Evolutionary conservation across 2,113 vertebrate species (phyloP), one percentile per base, ranked within the genome.

Genomic region (Phrynosoma platyrhinos): DNA sequence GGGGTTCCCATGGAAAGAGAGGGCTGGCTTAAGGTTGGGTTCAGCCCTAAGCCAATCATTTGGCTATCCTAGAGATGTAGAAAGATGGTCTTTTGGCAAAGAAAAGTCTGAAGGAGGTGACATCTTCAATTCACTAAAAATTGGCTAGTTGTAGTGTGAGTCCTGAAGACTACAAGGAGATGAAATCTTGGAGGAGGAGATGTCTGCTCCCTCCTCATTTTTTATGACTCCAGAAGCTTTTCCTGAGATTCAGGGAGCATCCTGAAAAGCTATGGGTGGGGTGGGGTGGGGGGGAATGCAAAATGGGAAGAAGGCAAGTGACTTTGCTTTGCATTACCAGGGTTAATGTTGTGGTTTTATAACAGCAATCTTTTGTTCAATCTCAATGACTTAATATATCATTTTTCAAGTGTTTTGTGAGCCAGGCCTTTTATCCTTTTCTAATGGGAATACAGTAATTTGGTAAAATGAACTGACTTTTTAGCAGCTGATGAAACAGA

Each of bases 391-490:
- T 36, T 47, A 78, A 9, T 25, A 27, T 30, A 10, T 71, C 25
- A 16, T 32, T 10, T 47, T 83, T 53, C 21, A 83, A 4, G 7
- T 7, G 27, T 47, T 66, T 30, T n/a, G 27, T 86, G n/a, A 74
- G 16, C 36, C 30, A 55, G 52, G 8, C 21, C 4, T 32, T 23
- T 75, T 82, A 32, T 81, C 75, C 53, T 92, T 94, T 95, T 94
- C 91, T 94, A 91, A 89, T 92, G 86, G 91, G 92, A 88, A 88
- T 93, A 92, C 30, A 64, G 87, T 94, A 90, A 93, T 82, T 88
- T 87, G 84, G 78, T 85, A 91, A 86, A 93, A 91, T 23, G 27
- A 92, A 84, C 84, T 92, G 76, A 89, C 90, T 85, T 9, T 0
- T 58, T 86, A 86, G 75, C 53, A 1, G n/a, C 62, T 55, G 20